Evolutionary conservation across 2,888 invertebrate species (phyloP), one percentile per base, ranked within the genome.

Genomic region (Sicus ferrugineus): DNA sequence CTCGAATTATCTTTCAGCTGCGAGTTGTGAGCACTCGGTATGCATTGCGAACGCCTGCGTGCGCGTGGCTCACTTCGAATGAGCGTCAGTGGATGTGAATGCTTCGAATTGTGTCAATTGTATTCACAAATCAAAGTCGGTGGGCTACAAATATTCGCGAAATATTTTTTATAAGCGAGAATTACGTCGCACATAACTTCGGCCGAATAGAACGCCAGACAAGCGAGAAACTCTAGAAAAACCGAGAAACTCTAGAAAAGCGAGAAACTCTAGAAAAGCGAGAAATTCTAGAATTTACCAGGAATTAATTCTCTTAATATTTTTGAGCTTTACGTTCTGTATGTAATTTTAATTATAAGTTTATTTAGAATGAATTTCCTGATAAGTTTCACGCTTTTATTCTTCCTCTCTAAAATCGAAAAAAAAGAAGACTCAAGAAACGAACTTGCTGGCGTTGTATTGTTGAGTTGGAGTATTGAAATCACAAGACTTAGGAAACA

Each of bases 1-100:
- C 34, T 34, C 6, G 34, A 5, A 5, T 34, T 11, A 5, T 7
- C 16, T 42, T 42, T 9, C 16, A 42, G n/a, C 56, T 52, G 31
- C 46, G 62, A 68, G 6, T n/a, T n/a, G n/a, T n/a, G n/a, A n/a
- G 63, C 28, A 52, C 34, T 56, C 19, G 28, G 42, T 31, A 61
- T 26, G 52, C 34, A 52, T 11, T 31, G 11, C 16, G 42, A 42
- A 42, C 42, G n/a, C 5, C n/a, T 9, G 42, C 14, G n/a, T 42
- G 42, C 42, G 42, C n/a, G 3, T 42, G 42, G 42, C 42, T 42
- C 34, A 7, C 34, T 42, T 42, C 9, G 4, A 42, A n/a, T 42
- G n/a, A 42, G 42, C 42, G n/a, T 42, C 42, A 42, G n/a, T 42
- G 1, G 1, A 42, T 4, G 42, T 9, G 42, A n/a, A 3, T n/a